Base-by-base conservation (phyloP, 2,113 vertebrate genomes). In the Leuciscus idus region DNA sequence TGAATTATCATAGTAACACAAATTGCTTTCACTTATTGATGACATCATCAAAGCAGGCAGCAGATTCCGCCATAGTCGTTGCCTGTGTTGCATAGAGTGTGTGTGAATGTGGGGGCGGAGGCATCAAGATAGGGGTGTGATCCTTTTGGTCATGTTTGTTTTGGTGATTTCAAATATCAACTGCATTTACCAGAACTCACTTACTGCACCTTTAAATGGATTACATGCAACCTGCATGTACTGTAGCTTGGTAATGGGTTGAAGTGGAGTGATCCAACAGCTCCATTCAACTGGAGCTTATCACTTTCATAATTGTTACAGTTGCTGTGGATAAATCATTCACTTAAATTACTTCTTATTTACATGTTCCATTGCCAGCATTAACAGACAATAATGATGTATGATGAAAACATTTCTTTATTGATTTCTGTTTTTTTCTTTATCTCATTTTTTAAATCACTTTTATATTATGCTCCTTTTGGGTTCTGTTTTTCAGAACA, bases 401-500 rank as follows among this genome's bases (percentile, higher is more conserved):
- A 39, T 74, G 72, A 46, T 6, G 2, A 10, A n/a, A 74, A 48
- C 11, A 15, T 26, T 23, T 48, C 72, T 74, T 48, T 74, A 74
- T 48, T 48, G 72, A 74, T 74, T 74, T 74, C 21, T 74, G 39
- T 74, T 74, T 46, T 23, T 17, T 5, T 39, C 66, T 70, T 66
- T 6, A 66, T 2, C 28, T 17, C 33, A 21, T 70, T 72, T 72
- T 46, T n/a, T 6, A 36, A 36, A 46, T 21, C 39, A n/a, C 10
- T 73, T 4, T 43, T 73, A 39, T 46, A 73, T 73, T 73, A 23
- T 11, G 0, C 39, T 46, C 39, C 39, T 23, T 74, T 46, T 46
- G 39, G 23, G 39, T 74, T 74, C 70, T 74, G 70, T 26, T 26
- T 74, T 74, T 74, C 39, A 46, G n/a, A 73, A 43, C 39, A 46